Percentiles rank a stretch among this genome's conserved stretches.
Evolutionary conservation across 2,888 invertebrate genomes (phyloP).

Genomic region (Arrhopalites spinosus): DNA sequence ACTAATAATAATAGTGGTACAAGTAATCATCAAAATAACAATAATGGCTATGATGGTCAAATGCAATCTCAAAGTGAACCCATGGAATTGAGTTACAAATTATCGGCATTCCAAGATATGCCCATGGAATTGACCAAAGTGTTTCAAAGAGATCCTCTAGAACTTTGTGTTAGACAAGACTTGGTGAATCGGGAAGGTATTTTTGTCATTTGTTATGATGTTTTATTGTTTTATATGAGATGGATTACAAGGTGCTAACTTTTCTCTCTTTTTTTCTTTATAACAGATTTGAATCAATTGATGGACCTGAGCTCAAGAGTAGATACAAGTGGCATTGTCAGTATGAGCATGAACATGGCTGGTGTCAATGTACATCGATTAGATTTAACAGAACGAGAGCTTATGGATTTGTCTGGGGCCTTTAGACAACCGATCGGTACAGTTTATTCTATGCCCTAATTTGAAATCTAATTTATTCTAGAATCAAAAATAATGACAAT

Average conservation of each 20-base stretch:
- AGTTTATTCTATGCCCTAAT: neutral
- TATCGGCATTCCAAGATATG: slow-evolving; percentile 53
- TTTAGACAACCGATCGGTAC: slow-evolving; percentile 54
- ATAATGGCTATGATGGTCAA: slow-evolving; percentile 13
- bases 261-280: too few relatives aligned
- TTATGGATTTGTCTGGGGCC: slow-evolving; percentile 53
- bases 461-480: too few relatives aligned
- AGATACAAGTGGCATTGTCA: slow-evolving; percentile 40
- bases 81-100: slow-evolving; percentile 55
- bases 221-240: too few relatives aligned
- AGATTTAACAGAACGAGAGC: slow-evolving; percentile 50
- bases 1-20: slow-evolving; percentile 10
- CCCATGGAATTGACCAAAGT: slow-evolving; percentile 55
- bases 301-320: slow-evolving; percentile 53
- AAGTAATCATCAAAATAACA: neutral
- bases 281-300: slow-evolving; percentile 35
- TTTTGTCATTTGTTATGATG: too few relatives aligned
- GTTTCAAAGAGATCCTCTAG: slow-evolving; percentile 51
- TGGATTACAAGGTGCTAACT: too few relatives aligned
- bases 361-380: slow-evolving; percentile 46
- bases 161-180: slow-evolving; percentile 50
- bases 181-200: too few relatives aligned
- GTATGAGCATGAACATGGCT: slow-evolving; percentile 41
- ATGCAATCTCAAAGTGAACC: slow-evolving; percentile 50
- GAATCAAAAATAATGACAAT: too few relatives aligned